Percentiles rank a stretch among this genome's conserved stretches.
Evolutionary conservation across 2,113 vertebrate genomes (phyloP).

Genomic region (Channa maculata): DNA sequence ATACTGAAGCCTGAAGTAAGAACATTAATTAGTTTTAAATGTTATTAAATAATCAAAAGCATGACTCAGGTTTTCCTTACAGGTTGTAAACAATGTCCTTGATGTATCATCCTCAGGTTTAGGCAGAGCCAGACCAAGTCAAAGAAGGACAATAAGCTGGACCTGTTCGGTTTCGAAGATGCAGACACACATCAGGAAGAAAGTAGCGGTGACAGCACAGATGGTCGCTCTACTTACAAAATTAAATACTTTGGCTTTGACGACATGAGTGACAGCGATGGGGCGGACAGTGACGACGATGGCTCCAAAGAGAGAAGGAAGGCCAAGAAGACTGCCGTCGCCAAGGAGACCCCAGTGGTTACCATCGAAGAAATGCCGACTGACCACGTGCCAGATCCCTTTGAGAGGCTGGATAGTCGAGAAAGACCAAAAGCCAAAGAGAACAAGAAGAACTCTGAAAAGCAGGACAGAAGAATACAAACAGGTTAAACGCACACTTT

Average conservation of each 20-base stretch:
- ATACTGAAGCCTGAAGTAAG: not conserved
- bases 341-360: conserved; percentile 69
- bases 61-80: not conserved
- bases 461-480: conserved; percentile 40
- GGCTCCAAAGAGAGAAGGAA: conserved; percentile 61
- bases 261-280: conserved; percentile 94
- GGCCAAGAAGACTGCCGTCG: conserved; percentile 78
- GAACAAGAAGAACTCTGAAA: conserved; percentile 44
- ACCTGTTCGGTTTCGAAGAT: conserved; percentile 95
- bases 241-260: conserved; percentile 99
- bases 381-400: conserved; percentile 49
- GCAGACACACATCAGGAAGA: conserved; percentile 85
- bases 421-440: conserved; percentile 25
- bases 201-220: conserved; percentile 70
- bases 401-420: conserved; percentile 47
- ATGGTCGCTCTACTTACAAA: conserved; percentile 92
- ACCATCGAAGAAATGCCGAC: conserved; percentile 69
- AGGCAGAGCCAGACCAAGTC: conserved; percentile 90
- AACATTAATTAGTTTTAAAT: not conserved
- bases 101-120: conserved; percentile 71
- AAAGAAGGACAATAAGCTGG: conserved; percentile 92
- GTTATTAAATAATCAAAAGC: too few relatives aligned
- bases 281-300: conserved; percentile 83
- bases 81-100: not conserved
- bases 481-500: conserved; percentile 46